A percentile compares a stretch with the other conserved stretches of the same genome.
phyloP scores from a whole-genome alignment of 2,888 invertebrate genomes.

The Dryococelus australis region DNA sequence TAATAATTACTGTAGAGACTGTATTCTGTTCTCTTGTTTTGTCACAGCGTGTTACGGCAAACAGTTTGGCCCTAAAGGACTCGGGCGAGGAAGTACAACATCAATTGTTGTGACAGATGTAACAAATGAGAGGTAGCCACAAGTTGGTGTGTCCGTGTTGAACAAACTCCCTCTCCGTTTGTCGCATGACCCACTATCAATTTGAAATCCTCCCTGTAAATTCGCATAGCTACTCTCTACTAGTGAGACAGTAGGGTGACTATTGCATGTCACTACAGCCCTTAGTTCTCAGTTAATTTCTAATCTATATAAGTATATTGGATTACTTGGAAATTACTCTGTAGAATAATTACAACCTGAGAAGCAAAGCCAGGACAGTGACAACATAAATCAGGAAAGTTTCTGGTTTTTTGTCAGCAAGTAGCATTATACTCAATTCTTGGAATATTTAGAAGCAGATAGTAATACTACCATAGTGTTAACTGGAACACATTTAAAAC shows the following conservation, averaged over 20 bases:
- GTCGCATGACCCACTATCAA: neutral
- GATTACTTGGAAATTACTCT: too few species aligned
- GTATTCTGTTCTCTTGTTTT: conserved; percentile 41
- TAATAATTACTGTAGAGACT: conserved; percentile 30
- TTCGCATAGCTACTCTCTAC: neutral
- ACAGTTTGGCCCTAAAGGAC: conserved; percentile 93
- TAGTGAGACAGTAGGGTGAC: neutral
- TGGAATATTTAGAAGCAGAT: too few species aligned
- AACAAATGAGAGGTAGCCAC: conserved; percentile 76
- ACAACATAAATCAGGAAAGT: too few species aligned
- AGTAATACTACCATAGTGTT: too few species aligned
- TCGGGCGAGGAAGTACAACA: conserved; percentile 90
- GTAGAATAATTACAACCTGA: too few species aligned
- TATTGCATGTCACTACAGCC: neutral
- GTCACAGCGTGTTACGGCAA: conserved; percentile 90
- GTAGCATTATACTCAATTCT: too few species aligned
- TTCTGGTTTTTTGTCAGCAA: too few species aligned
- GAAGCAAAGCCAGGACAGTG: too few species aligned
- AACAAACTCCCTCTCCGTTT: neutral
- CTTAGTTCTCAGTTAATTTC: neutral
- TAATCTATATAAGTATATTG: neutral
- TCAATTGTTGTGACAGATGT: conserved; percentile 86
- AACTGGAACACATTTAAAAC: too few species aligned
- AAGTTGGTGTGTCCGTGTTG: neutral
- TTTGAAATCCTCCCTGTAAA: neutral